Conservation (phyloP, 2,888 invertebrate species). For the Baronia brevicornis region DNA sequence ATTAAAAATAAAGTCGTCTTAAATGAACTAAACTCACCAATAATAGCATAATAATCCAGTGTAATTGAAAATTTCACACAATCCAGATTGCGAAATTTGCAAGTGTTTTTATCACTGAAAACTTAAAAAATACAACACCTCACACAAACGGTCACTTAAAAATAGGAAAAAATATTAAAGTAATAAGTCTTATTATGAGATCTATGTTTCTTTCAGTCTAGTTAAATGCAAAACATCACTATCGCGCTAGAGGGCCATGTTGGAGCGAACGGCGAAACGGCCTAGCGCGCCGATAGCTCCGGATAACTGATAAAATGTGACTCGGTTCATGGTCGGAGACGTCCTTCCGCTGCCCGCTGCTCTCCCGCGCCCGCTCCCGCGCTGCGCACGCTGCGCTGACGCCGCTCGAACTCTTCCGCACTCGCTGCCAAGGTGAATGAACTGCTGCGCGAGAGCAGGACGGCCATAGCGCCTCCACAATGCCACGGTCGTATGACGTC, state of each 20-base stretch:
- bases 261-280: conserved; percentile 50
- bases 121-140: conserved; percentile 51
- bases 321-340: conserved; percentile 69
- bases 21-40: conserved; percentile 54
- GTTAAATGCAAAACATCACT: too few relatives aligned
- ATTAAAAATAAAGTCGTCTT: conserved; percentile 5
- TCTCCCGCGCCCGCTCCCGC: conserved; percentile 58
- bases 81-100: conserved; percentile 54
- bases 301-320: conserved; percentile 70
- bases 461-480: conserved; percentile 37
- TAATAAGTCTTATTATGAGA: conserved; percentile 72
- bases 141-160: conserved; percentile 65
- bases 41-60: conserved; percentile 40
- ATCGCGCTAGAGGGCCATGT: conserved; percentile 47
- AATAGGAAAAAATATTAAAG: conserved; percentile 41
- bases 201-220: conserved; percentile 73
- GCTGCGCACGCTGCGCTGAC: too few relatives aligned
- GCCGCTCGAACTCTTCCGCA: conserved; percentile 63
- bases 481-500: conserved; percentile 57
- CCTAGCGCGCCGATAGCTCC: conserved; percentile 62
- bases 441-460: conserved; percentile 61
- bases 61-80: conserved; percentile 32
- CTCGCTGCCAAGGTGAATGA: conserved; percentile 64
- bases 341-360: conserved; percentile 61
- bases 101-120: conserved; percentile 58